Percentiles rank a stretch among this genome's conserved stretches.
Evolutionary conservation across 2,888 invertebrate genomes (phyloP).

Genomic region (Nyleta sp.): DNA sequence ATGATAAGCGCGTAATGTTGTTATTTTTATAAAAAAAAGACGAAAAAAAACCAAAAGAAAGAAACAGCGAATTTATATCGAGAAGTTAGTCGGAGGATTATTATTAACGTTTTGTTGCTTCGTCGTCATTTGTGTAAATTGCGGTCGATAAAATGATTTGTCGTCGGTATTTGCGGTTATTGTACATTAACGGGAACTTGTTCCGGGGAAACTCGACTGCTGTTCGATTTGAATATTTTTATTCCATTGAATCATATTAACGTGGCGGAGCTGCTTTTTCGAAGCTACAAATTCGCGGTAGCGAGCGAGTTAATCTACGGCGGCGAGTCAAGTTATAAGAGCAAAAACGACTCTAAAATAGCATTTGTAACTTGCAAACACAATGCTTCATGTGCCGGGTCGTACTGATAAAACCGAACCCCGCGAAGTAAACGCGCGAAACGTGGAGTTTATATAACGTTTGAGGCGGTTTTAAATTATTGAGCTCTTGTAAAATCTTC

Average conservation of each 20-base stretch:
- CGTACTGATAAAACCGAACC: constrained; percentile 39
- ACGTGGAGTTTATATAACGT: constrained; percentile 29
- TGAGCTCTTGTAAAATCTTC: background rate
- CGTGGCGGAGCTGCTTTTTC: constrained; percentile 31
- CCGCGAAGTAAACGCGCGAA: constrained; percentile 23
- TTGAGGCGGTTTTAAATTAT: constrained; percentile 16
- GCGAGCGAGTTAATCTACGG: constrained; percentile 37
- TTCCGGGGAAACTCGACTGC: background rate
- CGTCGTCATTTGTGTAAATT: too few relatives aligned
- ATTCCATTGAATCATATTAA: constrained; percentile 19
- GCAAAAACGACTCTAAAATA: constrained; percentile 48
- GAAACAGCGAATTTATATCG: background rate
- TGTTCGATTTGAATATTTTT: constrained; percentile 7
- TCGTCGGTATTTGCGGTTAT: background rate
- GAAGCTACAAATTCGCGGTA: constrained; percentile 37
- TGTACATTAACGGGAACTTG: background rate
- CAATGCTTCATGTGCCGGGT: constrained; percentile 35
- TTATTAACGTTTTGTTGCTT: too few relatives aligned
- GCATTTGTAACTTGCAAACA: constrained; percentile 44
- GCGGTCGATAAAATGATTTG: background rate
- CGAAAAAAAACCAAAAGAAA: constrained; percentile 1
- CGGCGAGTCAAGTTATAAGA: constrained; percentile 41
- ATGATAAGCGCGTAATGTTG: constrained; percentile 22
- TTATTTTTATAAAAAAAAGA: background rate
- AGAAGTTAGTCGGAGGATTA: too few relatives aligned